These are phyloP conservation scores for Eupithecia centaureata DNA, from an alignment of 2,888 invertebrate species.

Conservation along the genomic window DNA sequence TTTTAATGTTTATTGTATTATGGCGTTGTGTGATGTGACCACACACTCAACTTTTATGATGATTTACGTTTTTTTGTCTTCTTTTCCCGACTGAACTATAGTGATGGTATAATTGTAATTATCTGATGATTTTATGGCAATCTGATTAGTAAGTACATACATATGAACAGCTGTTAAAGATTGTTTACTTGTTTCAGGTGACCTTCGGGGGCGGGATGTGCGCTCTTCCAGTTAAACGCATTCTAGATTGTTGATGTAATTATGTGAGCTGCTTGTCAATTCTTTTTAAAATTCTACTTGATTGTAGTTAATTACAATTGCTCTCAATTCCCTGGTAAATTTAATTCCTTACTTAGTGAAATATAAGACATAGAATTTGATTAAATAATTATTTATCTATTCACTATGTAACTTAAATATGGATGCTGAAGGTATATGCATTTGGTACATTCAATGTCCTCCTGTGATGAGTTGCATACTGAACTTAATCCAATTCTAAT, in stretches of 20 bases:
- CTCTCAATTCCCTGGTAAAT: neutral
- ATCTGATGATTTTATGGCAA: slow-evolving; percentile 44
- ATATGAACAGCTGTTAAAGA: no score
- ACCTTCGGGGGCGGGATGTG: neutral
- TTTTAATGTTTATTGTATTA: neutral
- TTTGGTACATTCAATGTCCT: neutral
- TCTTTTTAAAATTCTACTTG: neutral
- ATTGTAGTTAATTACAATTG: neutral
- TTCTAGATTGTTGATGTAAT: neutral
- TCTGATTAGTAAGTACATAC: neutral
- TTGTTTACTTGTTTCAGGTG: slow-evolving; percentile 48
- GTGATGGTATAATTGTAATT: slow-evolving; percentile 54
- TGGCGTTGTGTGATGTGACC: neutral
- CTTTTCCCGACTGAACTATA: slow-evolving; percentile 78
- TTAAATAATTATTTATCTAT: neutral
- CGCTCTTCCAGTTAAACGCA: neutral
- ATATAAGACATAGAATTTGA: neutral
- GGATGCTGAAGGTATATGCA: no score
- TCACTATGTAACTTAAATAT: neutral
- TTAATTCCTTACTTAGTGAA: neutral
- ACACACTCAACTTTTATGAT: slow-evolving; percentile 47
- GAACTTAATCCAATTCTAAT: neutral
- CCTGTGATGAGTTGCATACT: neutral
- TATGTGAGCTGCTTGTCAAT: neutral
- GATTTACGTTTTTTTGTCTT: slow-evolving; percentile 66